Evolutionary conservation across 2,797 vertebrate species (phyloP), one percentile per base, ranked within the genome.

Genomic region (Eurystomus glaucurus): DNA sequence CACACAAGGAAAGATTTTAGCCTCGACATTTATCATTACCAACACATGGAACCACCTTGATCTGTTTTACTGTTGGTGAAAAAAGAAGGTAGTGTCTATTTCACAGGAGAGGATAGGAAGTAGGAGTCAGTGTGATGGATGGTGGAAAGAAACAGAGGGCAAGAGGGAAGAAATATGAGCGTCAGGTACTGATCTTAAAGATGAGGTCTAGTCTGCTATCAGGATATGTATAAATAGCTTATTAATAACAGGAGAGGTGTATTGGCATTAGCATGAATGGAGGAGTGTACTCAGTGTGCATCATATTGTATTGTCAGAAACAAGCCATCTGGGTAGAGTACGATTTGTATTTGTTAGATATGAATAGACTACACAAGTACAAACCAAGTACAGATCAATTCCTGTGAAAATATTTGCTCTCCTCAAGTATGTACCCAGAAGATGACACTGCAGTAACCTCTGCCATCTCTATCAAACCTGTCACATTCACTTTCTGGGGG

Each of bases 51-150:
- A 72, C 69, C 78, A 85, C 93, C 88, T 96, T 97, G 96, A 94
- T 96, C 91, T 93, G 71, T 85, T 96, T 96, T 96, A 87, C 61
- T 75, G 71, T 84, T 74, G 82, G 66, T 95, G 93, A 94, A 96
- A 97, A 96, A 96, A 90, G 69, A 94, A 94, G 88, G 92, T 85
- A 96, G 93, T 96, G 94, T 94, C 92, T 89, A 86, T 97, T 97
- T 96, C 96, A 97, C 81, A 96, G 91, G 78, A 95, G 65, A 96
- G 75, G 54, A 91, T 96, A 97, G 96, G 97, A 97, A 96, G 90
- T 96, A 96, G 64, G 78, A 97, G 97, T 96, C 96, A 97, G 57
- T 25, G 81, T 97, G 96, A 97, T 95, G 88, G 89, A 96, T 96
- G 92, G 88, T 80, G 68, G 82, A 90, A 87, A 96, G 93, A 92